Conservation (phyloP, 2,888 invertebrate species). For the Caenorhabditis wallacei region DNA sequence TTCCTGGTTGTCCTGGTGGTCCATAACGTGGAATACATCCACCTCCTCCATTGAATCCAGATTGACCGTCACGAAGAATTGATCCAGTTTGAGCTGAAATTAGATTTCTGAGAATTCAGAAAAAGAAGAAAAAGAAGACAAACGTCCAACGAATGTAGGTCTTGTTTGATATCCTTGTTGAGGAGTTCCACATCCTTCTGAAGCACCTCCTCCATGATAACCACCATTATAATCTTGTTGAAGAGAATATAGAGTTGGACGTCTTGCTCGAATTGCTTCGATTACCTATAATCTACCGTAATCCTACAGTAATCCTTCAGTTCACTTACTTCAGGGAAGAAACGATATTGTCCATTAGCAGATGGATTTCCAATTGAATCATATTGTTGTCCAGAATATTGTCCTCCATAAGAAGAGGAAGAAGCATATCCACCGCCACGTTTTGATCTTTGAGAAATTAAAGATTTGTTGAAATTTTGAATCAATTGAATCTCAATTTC, state of each 20-base stretch:
- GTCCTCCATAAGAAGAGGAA: conserved; percentile 10
- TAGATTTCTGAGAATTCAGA: background rate
- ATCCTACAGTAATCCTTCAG: too few species aligned
- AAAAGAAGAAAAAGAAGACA: background rate
- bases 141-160: conserved; percentile 54
- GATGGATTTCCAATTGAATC: conserved; percentile 34
- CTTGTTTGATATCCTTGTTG: conserved; percentile 47
- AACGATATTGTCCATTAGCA: conserved; percentile 49
- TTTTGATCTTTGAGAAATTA: conserved; percentile 29
- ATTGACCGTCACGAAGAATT: conserved; percentile 27
- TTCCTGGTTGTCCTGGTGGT: conserved; percentile 62
- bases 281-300: conserved; percentile 36
- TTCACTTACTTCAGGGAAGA: conserved; percentile 51
- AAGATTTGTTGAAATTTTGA: conserved; percentile 11
- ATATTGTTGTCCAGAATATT: conserved; percentile 36
- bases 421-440: conserved; percentile 39
- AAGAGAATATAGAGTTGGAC: conserved; percentile 45
- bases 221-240: conserved; percentile 39
- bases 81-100: conserved; percentile 52
- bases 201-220: background rate
- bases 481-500: conserved; percentile 47
- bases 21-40: conserved; percentile 59
- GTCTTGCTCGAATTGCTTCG: conserved; percentile 52
- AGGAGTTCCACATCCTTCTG: conserved; percentile 39
- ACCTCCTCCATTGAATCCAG: conserved; percentile 34